Percentiles rank a stretch among this genome's conserved stretches.
phyloP scores from a whole-genome alignment of 1,140 invertebrate genomes.

The Cataglyphis hispanica region DNA sequence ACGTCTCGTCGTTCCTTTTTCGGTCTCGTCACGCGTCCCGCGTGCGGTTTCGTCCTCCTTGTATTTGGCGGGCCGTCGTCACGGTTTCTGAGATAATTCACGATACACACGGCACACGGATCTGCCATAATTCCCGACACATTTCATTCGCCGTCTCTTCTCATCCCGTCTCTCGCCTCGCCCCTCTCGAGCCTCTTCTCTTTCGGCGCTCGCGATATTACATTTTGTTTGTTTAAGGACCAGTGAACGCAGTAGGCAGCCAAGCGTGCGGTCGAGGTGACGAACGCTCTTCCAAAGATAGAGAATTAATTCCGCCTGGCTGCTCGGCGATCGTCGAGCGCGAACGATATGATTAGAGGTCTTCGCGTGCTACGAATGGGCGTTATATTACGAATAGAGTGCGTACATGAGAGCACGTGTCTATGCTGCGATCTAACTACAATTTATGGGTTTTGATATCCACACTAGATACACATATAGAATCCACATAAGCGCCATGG shows the following conservation, averaged over 20 bases:
- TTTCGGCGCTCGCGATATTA: not conserved
- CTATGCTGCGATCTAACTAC: conserved; percentile 3
- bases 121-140: conserved; percentile 41
- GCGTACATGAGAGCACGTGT: conserved; percentile 51
- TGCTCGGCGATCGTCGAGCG: not conserved
- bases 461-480: not conserved
- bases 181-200: not conserved
- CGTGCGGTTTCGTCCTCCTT: conserved; percentile 66
- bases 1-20: conserved; percentile 57
- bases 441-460: conserved; percentile 31
- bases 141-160: conserved; percentile 30
- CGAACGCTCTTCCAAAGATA: conserved; percentile 16
- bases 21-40: conserved; percentile 69
- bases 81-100: conserved; percentile 70
- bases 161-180: not conserved
- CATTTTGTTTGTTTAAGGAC: conserved; percentile 63
- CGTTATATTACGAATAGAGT: conserved; percentile 47
- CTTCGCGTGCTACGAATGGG: conserved; percentile 43
- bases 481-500: no score
- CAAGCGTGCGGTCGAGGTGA: conserved; percentile 47
- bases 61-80: conserved; percentile 63
- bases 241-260: conserved; percentile 1
- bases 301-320: conserved; percentile 26
- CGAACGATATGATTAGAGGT: conserved; percentile 37
- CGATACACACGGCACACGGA: conserved; percentile 62